Base-by-base conservation (phyloP, 2,888 invertebrate species). In the Temnothorax ravouxi region DNA sequence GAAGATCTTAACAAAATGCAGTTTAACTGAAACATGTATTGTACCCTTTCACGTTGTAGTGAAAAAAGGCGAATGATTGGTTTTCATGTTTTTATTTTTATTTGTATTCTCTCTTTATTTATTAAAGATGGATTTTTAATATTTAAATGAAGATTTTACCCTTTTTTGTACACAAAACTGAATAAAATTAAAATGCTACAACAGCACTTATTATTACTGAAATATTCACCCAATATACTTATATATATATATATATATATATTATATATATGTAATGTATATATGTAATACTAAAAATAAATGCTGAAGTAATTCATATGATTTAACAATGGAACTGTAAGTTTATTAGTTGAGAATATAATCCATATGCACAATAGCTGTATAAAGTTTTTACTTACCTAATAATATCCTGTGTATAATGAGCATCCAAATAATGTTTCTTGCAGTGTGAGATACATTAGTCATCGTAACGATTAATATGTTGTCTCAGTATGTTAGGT, bases 121-220 rank as follows among this genome's bases (percentile, higher is more conserved):
- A 90, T 89, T 87, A 89, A 89, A 87, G 88, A 89, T 89, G 88
- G 82, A 88, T 77, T 88, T 90, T 90, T 88, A 90, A 89, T 90
- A 90, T 90, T 88, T 87, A 86, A 90, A 88, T 74, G 62, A 86
- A 86, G 80, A 82, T 89, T 87, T 88, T 85, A 89, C 74, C 83
- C 81, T 90, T 90, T 90, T 90, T 90, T 90, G 87, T 90, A 90
- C 85, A 62, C 76, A 86, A 81, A 89, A 89, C 77, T 87, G 74
- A 87, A 89, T 86, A 88, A 88, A 88, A 88, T 86, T 89, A 88
- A 88, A 90, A 85, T 81, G 74, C 67, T 90, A 84, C 80, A 84
- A 88, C 87, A 89, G 84, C 62, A 85, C 56, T 84, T 80, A 77
- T 83, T 79, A 79, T 79, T 79, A 13, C 54, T 71, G 47, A 61